Conservation (phyloP, 2,797 vertebrate species). For the Phrynocephalus guinanensis region DNA sequence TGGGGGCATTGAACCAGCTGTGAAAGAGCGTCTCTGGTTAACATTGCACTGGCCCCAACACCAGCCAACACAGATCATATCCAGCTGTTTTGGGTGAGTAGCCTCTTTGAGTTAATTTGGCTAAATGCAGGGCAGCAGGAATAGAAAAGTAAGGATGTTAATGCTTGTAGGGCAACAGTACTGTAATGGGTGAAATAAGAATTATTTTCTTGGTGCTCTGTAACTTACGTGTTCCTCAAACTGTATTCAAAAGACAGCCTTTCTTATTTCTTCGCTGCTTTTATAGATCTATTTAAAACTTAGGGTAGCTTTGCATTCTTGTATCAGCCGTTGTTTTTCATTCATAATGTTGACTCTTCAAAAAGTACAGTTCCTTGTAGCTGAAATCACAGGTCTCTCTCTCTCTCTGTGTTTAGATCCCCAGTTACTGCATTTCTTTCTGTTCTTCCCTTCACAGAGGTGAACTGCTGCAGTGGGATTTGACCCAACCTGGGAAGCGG, state of each 20-base stretch:
- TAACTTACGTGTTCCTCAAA: not conserved
- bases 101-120: conserved; percentile 1
- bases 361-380: not conserved
- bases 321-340: not conserved
- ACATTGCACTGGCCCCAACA: conserved; percentile 89
- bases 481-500: conserved; percentile 87
- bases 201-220: not conserved
- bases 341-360: not conserved
- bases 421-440: not conserved
- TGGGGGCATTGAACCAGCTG: conserved; percentile 80
- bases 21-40: conserved; percentile 94
- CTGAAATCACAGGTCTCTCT: not conserved
- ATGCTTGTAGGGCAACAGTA: not conserved
- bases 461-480: conserved; percentile 91
- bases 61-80: conserved; percentile 83
- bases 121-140: not conserved
- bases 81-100: conserved; percentile 91
- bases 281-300: no score
- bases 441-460: conserved; percentile 80
- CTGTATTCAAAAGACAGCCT: not conserved
- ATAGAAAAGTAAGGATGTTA: not conserved
- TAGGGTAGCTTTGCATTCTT: not conserved
- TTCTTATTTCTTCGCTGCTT: not conserved
- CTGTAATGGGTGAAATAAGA: not conserved
- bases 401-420: not conserved